phyloP scores from a whole-genome alignment of 2,797 vertebrate genomes.

The Psittacula echo region DNA sequence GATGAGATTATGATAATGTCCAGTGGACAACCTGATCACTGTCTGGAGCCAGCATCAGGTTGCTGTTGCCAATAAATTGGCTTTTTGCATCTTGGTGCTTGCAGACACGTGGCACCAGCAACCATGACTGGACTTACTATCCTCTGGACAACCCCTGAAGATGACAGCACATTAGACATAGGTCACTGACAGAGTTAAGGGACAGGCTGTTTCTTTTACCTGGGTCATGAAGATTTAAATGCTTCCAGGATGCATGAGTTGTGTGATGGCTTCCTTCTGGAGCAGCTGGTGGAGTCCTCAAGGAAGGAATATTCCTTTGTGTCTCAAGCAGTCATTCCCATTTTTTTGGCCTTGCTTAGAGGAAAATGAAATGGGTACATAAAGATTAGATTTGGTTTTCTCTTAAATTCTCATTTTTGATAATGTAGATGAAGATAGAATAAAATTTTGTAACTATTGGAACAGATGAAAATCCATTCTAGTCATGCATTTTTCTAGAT shows the following conservation, averaged over 20 bases:
- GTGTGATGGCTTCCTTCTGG: neutral
- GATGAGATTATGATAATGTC: neutral
- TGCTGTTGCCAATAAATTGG: neutral
- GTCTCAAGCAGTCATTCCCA: neutral
- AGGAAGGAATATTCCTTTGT: neutral
- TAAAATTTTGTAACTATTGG: neutral
- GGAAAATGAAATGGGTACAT: neutral
- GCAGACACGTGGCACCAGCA: neutral
- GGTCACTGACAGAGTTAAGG: neutral
- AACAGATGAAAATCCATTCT: neutral
- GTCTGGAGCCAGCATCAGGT: rapidly evolving
- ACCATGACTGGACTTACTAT: neutral
- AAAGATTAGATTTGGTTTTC: neutral
- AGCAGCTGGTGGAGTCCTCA: neutral
- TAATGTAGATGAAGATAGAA: neutral
- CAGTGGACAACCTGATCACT: neutral
- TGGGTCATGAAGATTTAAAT: neutral
- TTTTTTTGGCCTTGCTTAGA: neutral
- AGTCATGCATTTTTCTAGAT: neutral
- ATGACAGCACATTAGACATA: neutral
- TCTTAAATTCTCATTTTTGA: neutral
- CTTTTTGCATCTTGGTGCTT: neutral
- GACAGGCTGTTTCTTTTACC: neutral
- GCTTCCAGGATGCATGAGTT: neutral
- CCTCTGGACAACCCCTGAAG: neutral